phyloP scores from a whole-genome alignment of 2,888 invertebrate genomes.

The Heliconius charithonia region DNA sequence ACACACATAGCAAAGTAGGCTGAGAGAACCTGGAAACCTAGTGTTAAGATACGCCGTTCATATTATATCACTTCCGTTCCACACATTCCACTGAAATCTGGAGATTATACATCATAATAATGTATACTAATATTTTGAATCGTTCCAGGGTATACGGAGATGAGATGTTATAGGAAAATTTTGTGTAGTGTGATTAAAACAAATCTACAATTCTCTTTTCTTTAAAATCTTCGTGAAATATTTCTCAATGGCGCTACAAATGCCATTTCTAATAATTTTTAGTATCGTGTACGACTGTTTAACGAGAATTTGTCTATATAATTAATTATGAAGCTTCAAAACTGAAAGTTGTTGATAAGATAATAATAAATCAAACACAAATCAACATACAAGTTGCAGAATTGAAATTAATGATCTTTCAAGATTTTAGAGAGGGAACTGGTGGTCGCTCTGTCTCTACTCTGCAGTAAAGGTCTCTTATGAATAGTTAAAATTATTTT shows the following conservation, averaged over 20 bases:
- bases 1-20: too few species aligned
- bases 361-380: background rate
- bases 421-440: background rate
- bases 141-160: too few species aligned
- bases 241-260: background rate
- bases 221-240: background rate
- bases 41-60: too few species aligned
- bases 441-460: background rate
- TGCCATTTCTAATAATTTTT: conserved; percentile 8
- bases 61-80: too few species aligned
- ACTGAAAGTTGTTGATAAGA: background rate
- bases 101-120: too few species aligned
- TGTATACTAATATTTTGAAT: too few species aligned
- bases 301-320: conserved; percentile 2
- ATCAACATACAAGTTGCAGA: conserved; percentile 2
- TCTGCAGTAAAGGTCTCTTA: background rate
- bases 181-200: background rate
- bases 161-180: background rate
- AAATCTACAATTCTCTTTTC: background rate
- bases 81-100: too few species aligned
- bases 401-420: conserved; percentile 21
- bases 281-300: background rate
- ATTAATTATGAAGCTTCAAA: conserved; percentile 17
- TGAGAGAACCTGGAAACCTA: too few species aligned
- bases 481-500: background rate